Evolutionary conservation across 1,140 invertebrate genomes (phyloP).

Genomic region (Microplitis demolitor): DNA sequence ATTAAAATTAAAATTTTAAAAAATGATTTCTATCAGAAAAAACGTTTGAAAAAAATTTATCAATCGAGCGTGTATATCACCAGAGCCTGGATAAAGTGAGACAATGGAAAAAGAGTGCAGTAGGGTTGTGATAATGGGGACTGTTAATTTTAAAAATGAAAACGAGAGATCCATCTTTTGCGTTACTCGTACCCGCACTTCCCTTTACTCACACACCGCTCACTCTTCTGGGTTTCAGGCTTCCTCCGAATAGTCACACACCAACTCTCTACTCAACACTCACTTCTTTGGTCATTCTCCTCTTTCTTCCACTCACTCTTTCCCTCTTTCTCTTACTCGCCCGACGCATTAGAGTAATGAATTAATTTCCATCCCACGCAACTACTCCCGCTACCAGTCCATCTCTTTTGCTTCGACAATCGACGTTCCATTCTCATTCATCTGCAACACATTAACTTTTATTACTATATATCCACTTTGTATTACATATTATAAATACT

Average conservation of each 20-base stretch:
- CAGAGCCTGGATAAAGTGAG: slow-evolving; percentile 7
- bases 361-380: slow-evolving; percentile 59
- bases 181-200: not conserved
- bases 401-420: slow-evolving; percentile 19
- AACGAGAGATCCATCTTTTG: slow-evolving; percentile 58
- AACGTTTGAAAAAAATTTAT: too few species aligned
- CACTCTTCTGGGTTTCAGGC: too few species aligned
- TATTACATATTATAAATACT: too few species aligned
- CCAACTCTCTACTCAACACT: slow-evolving; percentile 36
- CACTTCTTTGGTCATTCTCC: slow-evolving; percentile 21
- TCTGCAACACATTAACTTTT: not conserved
- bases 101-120: slow-evolving; percentile 13
- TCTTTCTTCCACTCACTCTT: slow-evolving; percentile 4
- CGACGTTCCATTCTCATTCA: not conserved
- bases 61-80: not conserved
- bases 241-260: not conserved
- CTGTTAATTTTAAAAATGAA: slow-evolving; percentile 63
- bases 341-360: slow-evolving; percentile 62
- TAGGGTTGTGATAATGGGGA: slow-evolving; percentile 47
- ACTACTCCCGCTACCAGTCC: slow-evolving; percentile 29
- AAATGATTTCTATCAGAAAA: too few species aligned
- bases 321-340: slow-evolving; percentile 45
- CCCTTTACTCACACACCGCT: too few species aligned
- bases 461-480: too few species aligned
- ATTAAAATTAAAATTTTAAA: too few species aligned